phyloP scores from a whole-genome alignment of 1,140 invertebrate species.

The Coboldia fuscipes region DNA sequence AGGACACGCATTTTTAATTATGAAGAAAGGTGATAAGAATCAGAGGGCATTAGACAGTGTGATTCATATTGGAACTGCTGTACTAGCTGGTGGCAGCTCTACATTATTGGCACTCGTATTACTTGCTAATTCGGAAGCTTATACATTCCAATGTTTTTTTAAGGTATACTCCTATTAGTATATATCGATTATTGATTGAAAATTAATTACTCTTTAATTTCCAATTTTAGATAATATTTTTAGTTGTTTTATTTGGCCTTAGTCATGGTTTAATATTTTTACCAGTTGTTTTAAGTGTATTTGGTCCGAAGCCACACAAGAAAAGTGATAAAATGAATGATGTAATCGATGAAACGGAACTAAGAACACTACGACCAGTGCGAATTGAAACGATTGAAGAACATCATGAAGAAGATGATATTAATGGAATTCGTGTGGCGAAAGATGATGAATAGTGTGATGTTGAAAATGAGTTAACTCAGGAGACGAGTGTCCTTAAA shows the following conservation, averaged over 20 bases:
- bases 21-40: slow-evolving; percentile 26
- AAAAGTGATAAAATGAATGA: no score
- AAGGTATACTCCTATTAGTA: slow-evolving; percentile 24
- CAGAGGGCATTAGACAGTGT: slow-evolving; percentile 45
- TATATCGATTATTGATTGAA: neutral
- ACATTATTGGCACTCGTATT: slow-evolving; percentile 57
- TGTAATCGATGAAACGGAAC: no score
- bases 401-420: no score
- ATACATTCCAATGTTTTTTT: slow-evolving; percentile 61
- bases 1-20: slow-evolving; percentile 55
- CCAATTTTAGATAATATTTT: slow-evolving; percentile 38
- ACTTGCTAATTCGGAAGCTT: slow-evolving; percentile 46
- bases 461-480: no score
- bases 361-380: no score
- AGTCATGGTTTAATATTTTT: slow-evolving; percentile 55
- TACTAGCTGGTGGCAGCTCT: slow-evolving; percentile 58
- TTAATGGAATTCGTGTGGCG: no score
- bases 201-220: slow-evolving; percentile 4
- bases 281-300: slow-evolving; percentile 49
- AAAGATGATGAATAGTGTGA: no score
- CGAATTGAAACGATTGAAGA: no score
- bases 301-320: slow-evolving; percentile 34
- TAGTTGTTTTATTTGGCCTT: slow-evolving; percentile 53
- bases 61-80: slow-evolving; percentile 53
- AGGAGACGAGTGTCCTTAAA: no score